Conservation (phyloP, 2,113 vertebrate genomes). For the Crocuta crocuta region DNA sequence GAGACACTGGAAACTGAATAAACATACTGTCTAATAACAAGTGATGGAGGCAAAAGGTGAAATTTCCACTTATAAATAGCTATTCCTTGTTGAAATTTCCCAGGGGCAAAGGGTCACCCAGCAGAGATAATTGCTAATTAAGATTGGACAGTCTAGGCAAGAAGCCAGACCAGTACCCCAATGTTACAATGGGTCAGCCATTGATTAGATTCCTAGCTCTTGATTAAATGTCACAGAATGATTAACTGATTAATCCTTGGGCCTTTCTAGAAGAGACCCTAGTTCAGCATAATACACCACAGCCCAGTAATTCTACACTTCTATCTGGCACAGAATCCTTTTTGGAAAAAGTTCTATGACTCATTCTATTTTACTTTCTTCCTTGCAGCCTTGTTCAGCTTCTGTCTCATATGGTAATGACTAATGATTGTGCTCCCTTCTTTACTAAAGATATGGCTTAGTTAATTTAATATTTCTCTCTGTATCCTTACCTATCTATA, state of each 20-base stretch:
- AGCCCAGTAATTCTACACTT: background rate
- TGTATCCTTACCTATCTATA: background rate
- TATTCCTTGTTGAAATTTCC: slow-evolving; percentile 77
- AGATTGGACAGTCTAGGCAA: slow-evolving; percentile 62
- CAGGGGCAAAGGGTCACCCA: slow-evolving; percentile 75
- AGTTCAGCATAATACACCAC: background rate
- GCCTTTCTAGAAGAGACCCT: slow-evolving; percentile 43
- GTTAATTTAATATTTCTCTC: background rate
- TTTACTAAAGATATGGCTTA: background rate
- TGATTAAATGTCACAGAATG: slow-evolving; percentile 85
- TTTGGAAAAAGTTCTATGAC: background rate
- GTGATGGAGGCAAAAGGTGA: slow-evolving; percentile 78
- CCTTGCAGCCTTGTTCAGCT: background rate
- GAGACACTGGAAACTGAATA: slow-evolving; percentile 76
- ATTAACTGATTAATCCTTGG: slow-evolving; percentile 80
- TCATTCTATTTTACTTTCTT: background rate
- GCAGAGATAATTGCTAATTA: slow-evolving; percentile 86
- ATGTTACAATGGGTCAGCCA: slow-evolving; percentile 57
- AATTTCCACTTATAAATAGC: slow-evolving; percentile 79
- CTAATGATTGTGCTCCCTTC: background rate
- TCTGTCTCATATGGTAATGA: background rate
- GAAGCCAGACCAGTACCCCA: slow-evolving; percentile 70
- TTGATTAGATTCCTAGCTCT: slow-evolving; percentile 75
- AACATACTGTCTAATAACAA: slow-evolving; percentile 78
- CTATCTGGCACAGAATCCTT: background rate